A percentile compares a stretch with the other conserved stretches of the same genome.
phyloP scores from a whole-genome alignment of 2,113 vertebrate species.

The Cyrtonyx montezumae region DNA sequence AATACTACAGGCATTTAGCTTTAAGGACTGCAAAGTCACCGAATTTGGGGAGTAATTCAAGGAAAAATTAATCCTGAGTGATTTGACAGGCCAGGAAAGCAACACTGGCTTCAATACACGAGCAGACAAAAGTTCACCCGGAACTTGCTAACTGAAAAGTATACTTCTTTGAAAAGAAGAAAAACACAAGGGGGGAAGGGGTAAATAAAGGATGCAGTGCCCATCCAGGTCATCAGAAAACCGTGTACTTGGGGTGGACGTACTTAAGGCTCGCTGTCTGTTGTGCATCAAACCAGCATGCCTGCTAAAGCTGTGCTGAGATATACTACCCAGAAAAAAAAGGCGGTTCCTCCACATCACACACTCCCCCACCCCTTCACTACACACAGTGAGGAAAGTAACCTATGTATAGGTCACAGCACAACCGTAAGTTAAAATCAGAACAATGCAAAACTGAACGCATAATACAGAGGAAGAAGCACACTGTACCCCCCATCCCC shows the following conservation, averaged over 20 bases:
- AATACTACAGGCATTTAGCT: neutral
- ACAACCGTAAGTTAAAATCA: neutral
- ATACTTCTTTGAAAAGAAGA: neutral
- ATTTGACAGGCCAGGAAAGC: neutral
- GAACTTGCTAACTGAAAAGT: neutral
- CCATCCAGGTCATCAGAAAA: neutral
- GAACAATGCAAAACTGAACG: neutral
- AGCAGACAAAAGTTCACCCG: neutral
- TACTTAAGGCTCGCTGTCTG: neutral
- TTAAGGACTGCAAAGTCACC: neutral
- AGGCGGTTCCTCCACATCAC: neutral
- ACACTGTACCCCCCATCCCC: neutral
- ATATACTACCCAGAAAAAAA: neutral
- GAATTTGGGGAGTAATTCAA: neutral
- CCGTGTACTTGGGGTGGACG: neutral
- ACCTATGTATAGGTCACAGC: slow-evolving; percentile 42
- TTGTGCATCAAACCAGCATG: neutral
- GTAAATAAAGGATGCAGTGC: neutral
- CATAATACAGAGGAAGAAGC: neutral
- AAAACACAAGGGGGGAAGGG: accelerated
- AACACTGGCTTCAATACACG: neutral
- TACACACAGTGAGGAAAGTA: neutral
- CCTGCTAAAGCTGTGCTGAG: neutral
- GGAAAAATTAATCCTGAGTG: neutral
- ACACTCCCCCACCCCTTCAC: neutral